phyloP scores from a whole-genome alignment of 92 coral and sea anemone species.

The Umimayanthus kanabou region DNA sequence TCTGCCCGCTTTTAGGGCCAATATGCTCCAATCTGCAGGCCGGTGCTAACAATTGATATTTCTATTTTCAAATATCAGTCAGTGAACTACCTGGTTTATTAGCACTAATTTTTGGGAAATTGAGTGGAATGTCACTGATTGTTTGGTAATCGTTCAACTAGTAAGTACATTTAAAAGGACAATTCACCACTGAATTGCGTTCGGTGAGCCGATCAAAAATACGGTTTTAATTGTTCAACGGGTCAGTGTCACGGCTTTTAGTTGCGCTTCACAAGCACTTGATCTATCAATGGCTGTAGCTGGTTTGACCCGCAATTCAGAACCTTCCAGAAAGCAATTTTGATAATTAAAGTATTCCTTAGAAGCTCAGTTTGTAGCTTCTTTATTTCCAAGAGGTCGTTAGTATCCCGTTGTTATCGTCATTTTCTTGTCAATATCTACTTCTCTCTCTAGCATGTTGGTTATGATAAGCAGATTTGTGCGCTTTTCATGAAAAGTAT shows the following conservation, averaged over 20 bases:
- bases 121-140: slow-evolving; percentile 43
- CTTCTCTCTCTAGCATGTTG: background rate
- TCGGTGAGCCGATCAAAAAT: background rate
- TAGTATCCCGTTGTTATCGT: background rate
- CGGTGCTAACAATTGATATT: slow-evolving; percentile 29
- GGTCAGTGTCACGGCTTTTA: background rate
- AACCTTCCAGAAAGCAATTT: slow-evolving; percentile 6
- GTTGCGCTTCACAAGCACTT: background rate
- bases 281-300: background rate
- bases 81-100: slow-evolving; percentile 58
- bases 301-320: slow-evolving; percentile 6
- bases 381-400: slow-evolving; percentile 6
- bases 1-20: slow-evolving; percentile 25
- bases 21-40: slow-evolving; percentile 2
- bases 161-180: slow-evolving; percentile 17
- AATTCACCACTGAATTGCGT: slow-evolving; percentile 1
- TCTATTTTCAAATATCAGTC: slow-evolving; percentile 46
- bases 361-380: slow-evolving; percentile 9
- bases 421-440: background rate
- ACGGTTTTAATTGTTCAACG: background rate
- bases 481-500: background rate
- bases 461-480: background rate
- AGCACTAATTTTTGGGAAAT: slow-evolving; percentile 50
- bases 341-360: background rate
- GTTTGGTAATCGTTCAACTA: slow-evolving; percentile 46